Evolutionary conservation across 2,797 vertebrate species (phyloP).

Genomic region (Myioborus melanocephalus): DNA sequence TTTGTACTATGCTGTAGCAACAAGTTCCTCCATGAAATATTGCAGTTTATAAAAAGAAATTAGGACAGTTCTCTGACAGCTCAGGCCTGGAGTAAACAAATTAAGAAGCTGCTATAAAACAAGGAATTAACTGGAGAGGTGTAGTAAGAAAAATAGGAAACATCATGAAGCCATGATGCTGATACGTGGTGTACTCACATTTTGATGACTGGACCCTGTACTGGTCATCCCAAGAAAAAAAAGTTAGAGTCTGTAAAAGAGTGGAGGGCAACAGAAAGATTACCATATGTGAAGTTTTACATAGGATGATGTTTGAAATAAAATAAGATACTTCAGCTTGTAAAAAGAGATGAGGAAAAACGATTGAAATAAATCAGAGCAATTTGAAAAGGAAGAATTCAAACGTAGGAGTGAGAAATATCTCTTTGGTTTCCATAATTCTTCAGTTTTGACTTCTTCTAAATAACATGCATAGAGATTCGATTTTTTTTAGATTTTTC

Average conservation of each 20-base stretch:
- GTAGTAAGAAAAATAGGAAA: not conserved
- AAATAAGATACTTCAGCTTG: not conserved
- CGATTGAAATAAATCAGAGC: not conserved
- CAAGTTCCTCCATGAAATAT: not conserved
- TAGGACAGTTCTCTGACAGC: not conserved
- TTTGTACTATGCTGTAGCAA: not conserved
- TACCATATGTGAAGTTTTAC: not conserved
- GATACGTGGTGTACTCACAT: fast-evolving
- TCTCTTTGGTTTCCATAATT: not conserved
- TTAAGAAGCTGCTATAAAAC: not conserved
- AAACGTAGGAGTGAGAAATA: not conserved
- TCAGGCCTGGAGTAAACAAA: not conserved
- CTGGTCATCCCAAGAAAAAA: not conserved
- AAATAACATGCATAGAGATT: not conserved
- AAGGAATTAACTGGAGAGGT: not conserved
- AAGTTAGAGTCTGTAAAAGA: not conserved
- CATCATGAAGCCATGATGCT: not conserved
- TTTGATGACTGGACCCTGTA: not conserved
- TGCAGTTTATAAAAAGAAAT: not conserved
- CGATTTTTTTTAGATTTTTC: not conserved
- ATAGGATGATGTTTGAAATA: not conserved
- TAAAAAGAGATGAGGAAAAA: not conserved
- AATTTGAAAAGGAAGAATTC: not conserved
- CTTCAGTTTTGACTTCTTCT: not conserved
- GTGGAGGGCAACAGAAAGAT: not conserved